Conservation (phyloP, 2,113 vertebrate species). For the Trematocara variabile region DNA sequence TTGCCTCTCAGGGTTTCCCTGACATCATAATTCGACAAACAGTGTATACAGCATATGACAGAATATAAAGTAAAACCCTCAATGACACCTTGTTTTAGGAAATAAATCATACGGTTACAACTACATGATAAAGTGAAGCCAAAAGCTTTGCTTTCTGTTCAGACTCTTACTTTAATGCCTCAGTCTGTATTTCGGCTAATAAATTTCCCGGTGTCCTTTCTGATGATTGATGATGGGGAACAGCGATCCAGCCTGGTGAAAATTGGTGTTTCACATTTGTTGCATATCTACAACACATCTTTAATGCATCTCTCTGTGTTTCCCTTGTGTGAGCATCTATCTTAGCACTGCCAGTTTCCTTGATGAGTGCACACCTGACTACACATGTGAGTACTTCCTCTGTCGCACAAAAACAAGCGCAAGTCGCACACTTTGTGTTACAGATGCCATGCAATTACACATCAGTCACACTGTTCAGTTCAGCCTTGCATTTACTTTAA, state of each 20-base stretch:
- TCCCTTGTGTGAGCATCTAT: background rate
- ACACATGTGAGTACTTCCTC: background rate
- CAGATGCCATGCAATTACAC: background rate
- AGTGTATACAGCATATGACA: background rate
- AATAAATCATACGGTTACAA: background rate
- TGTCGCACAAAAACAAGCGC: slow-evolving; percentile 8
- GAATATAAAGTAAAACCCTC: background rate
- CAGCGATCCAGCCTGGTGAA: background rate
- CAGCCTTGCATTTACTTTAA: slow-evolving; percentile 20
- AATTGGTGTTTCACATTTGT: background rate
- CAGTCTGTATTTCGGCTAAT: background rate
- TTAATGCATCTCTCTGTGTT: background rate
- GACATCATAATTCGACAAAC: background rate
- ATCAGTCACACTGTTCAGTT: slow-evolving; percentile 8
- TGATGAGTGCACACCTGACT: background rate
- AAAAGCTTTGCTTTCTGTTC: background rate
- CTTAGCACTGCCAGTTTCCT: background rate
- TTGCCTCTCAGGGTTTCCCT: background rate
- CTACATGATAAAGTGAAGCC: background rate
- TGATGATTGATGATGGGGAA: background rate
- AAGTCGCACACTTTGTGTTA: background rate
- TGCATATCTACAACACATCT: background rate
- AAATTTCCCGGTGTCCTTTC: background rate
- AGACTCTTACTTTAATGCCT: background rate
- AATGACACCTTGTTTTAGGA: background rate